These are phyloP conservation scores for Betta splendens DNA, from an alignment of 2,797 vertebrate species.

Conservation along the genomic window DNA sequence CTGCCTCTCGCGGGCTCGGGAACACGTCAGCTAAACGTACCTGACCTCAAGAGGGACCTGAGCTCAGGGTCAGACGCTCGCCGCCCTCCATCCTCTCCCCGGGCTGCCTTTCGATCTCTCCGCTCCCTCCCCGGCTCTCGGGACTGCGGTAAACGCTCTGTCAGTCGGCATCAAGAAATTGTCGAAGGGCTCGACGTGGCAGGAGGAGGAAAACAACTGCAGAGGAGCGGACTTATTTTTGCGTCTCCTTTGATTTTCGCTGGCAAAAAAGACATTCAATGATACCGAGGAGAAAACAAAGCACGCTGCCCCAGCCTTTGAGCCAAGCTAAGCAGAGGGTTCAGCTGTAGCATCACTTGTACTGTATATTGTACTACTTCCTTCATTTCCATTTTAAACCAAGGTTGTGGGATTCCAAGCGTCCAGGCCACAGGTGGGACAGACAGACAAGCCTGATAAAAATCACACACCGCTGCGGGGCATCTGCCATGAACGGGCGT, in stretches of 20 bases:
- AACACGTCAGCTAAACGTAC: conserved; percentile 37
- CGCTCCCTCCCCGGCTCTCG: conserved; percentile 3
- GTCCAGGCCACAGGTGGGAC: conserved; percentile 15
- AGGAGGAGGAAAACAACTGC: conserved; percentile 10
- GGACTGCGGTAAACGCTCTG: conserved; percentile 23
- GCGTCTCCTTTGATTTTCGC: background rate
- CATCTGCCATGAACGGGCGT: conserved; percentile 44
- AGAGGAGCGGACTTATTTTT: conserved; percentile 6
- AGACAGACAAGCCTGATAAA: conserved; percentile 49
- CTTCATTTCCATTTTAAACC: background rate
- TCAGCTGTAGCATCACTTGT: no score
- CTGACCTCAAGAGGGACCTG: no score
- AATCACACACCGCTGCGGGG: conserved; percentile 32
- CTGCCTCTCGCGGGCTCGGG: conserved; percentile 9
- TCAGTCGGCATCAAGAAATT: conserved; percentile 25
- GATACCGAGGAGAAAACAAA: background rate
- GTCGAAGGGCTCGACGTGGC: conserved; percentile 11
- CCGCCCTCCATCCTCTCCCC: conserved; percentile 8
- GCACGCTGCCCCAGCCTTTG: background rate
- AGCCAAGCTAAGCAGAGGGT: no score
- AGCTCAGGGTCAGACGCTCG: background rate
- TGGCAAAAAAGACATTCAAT: background rate
- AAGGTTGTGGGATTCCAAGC: background rate
- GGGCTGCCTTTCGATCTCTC: conserved; percentile 3
- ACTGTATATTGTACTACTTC: no score